Base-by-base conservation (phyloP, 2,797 vertebrate genomes). In the Adrianichthys oophorus region DNA sequence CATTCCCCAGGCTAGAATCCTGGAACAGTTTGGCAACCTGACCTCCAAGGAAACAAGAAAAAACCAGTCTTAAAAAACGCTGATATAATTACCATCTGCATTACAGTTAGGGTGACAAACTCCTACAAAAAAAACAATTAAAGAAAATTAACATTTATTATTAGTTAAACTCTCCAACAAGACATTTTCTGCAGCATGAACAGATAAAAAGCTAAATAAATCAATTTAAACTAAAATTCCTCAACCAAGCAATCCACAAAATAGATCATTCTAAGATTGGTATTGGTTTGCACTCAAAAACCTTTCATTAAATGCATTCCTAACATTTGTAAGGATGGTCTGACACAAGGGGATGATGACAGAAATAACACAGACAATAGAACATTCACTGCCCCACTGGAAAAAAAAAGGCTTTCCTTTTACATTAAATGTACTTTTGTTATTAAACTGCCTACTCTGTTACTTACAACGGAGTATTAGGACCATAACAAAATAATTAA, bases 21-120 rank as follows among this genome's bases (percentile, higher is more conserved):
- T 99, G 97, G 94, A 99, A 99, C 95, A 99, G 98, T 98, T 98
- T 98, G 96, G 98, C 95, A 98, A 99, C 97, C 98, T 99, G 98
- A 98, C 98, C 98, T 99, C 98, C 97, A 99, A 95, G 94, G 94
- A 98, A 98, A 98, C 94, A 99, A 98, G 93, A 95, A 95, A 98
- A 95, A 92, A 94, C 87, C 93, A 97, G 95, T 98, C 95, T 98
- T 98, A 98, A 97, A 96, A 95, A 91, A 82, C 85, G 75, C 81
- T 81, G 84, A 80, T 26, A 12, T 13, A 12, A 37, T 45, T 52
- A 48, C 16, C 17, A 41, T 37, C 13, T n/a, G 17, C 44, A 62
- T 57, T 8, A 48, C 42, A 50, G 15, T 10, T 4, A 7, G 62
- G 42, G 17, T 46, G 48, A 62, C 19, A 70, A 40, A 68, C 18